Evolutionary conservation across 1,140 invertebrate species (phyloP).

Genomic region (Tyrophagus putrescentiae): DNA sequence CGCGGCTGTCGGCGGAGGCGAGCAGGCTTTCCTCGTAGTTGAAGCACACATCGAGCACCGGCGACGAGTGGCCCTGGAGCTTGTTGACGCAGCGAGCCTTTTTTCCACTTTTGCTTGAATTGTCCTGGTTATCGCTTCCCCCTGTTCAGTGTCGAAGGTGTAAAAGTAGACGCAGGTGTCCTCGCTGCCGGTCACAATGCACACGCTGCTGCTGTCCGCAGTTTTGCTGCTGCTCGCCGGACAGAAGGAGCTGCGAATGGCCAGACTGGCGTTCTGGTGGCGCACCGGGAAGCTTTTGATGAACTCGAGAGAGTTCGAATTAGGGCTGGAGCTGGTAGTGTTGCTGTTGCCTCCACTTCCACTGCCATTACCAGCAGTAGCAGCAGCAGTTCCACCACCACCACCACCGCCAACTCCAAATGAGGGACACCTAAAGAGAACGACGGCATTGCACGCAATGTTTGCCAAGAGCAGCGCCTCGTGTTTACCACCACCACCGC

Average conservation of each 20-base stretch:
- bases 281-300: slow-evolving; percentile 43
- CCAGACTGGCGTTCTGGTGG: slow-evolving; percentile 39
- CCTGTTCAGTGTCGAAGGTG: slow-evolving; percentile 59
- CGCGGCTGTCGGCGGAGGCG: slow-evolving; percentile 64
- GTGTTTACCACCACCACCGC: slow-evolving; percentile 29
- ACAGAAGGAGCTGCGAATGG: slow-evolving; percentile 45
- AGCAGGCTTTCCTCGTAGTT: slow-evolving; percentile 76
- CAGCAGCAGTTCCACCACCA: no score
- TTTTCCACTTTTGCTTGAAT: slow-evolving; percentile 31
- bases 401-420: no score
- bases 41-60: slow-evolving; percentile 65
- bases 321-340: no score
- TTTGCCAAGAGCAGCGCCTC: slow-evolving; percentile 63
- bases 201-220: slow-evolving; percentile 60
- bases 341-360: no score
- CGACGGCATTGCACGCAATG: slow-evolving; percentile 55
- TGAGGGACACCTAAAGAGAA: slow-evolving; percentile 37
- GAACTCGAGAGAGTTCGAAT: slow-evolving; percentile 38
- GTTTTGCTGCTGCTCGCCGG: slow-evolving; percentile 44
- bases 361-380: no score
- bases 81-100: slow-evolving; percentile 63
- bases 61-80: slow-evolving; percentile 62
- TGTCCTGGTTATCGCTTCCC: slow-evolving; percentile 31
- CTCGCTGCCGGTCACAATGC: slow-evolving; percentile 67
- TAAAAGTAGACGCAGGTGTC: slow-evolving; percentile 71